A percentile compares a stretch with the other conserved stretches of the same genome.
These are phyloP conservation scores for Leucosticte australis DNA, from an alignment of 2,113 vertebrate genomes.

Conservation along the genomic window DNA sequence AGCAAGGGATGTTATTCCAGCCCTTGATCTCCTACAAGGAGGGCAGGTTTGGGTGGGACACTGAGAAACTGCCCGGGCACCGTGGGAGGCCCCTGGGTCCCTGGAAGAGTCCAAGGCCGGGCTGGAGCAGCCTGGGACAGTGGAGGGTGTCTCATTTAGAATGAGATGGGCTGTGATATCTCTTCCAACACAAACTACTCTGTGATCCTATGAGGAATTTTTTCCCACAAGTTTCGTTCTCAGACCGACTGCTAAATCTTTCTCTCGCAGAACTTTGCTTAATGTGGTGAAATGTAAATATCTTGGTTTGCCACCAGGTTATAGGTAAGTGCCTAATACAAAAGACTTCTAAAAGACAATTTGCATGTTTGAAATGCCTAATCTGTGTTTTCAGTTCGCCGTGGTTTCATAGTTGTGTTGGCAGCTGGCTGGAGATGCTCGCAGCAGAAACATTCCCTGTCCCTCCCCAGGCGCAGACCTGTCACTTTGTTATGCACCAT, in stretches of 20 bases:
- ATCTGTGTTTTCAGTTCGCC: rapidly evolving
- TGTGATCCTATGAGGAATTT: not conserved
- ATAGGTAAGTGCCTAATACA: not conserved
- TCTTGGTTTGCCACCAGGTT: not conserved
- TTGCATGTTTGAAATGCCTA: not conserved
- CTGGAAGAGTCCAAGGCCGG: not conserved
- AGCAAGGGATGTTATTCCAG: not conserved
- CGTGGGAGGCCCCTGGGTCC: not conserved
- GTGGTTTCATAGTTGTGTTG: not conserved
- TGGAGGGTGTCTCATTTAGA: not conserved
- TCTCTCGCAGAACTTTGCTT: not conserved
- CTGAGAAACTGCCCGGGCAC: not conserved
- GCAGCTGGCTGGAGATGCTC: rapidly evolving
- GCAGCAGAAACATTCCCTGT: rapidly evolving
- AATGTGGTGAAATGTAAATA: not conserved
- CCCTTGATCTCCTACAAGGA: not conserved
- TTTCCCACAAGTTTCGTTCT: not conserved
- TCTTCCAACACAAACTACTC: not conserved
- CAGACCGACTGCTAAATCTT: not conserved
- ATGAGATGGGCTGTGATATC: not conserved
- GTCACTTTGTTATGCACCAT: rapidly evolving
- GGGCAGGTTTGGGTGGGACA: not conserved
- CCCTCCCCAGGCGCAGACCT: not conserved
- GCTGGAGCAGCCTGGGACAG: rapidly evolving
- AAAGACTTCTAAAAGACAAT: not conserved